A percentile compares a stretch with the other conserved stretches of the same genome.
Conservation (phyloP, 30 jellyfish, hydroid and myxozoan genomes). For the Morbakka virulenta region DNA sequence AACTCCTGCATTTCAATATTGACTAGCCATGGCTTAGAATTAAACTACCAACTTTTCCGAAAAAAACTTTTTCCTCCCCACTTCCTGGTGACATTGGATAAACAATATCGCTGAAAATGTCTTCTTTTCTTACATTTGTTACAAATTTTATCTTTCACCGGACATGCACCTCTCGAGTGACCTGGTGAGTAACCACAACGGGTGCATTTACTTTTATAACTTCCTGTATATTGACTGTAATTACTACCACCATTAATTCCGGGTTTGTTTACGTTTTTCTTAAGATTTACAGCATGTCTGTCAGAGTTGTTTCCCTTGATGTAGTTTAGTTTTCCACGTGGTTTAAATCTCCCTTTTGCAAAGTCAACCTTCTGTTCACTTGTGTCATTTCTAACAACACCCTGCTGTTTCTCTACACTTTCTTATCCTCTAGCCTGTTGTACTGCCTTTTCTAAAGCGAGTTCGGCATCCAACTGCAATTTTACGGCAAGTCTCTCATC, state of each 20-base stretch:
- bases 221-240: no score
- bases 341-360: neutral
- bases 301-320: neutral
- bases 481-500: slow-evolving; percentile 27
- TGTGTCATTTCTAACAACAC: neutral
- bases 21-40: no score
- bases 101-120: neutral
- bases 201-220: no score
- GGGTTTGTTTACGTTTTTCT: neutral
- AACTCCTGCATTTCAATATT: no score
- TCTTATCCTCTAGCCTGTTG: slow-evolving; percentile 16
- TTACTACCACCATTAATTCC: neutral
- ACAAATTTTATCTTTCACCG: neutral
- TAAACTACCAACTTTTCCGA: no score
- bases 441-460: slow-evolving; percentile 31
- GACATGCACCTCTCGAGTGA: no score
- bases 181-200: no score
- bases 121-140: neutral
- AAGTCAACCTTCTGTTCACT: neutral
- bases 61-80: no score
- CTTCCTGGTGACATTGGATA: no score
- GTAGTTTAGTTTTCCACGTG: neutral
- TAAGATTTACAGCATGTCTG: neutral
- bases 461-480: slow-evolving; percentile 33
- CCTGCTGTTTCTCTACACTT: slow-evolving; percentile 26